Percentiles rank a stretch among this genome's conserved stretches.
Conservation (phyloP, 2,113 vertebrate genomes). For the Sitta europaea region DNA sequence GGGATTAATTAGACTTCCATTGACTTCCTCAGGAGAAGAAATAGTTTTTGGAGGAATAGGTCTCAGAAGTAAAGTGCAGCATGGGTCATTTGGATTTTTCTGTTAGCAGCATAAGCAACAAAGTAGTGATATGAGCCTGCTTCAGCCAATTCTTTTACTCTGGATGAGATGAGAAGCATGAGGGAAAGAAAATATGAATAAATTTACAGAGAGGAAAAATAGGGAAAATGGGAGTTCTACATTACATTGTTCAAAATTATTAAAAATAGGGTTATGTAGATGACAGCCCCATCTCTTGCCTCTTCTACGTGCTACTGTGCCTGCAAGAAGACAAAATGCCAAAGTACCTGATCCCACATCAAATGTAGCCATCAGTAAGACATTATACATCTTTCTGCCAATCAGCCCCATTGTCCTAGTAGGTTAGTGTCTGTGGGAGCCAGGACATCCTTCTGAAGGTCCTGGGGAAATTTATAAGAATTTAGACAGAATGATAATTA, state of each 20-base stretch:
- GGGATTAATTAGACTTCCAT: slow-evolving; percentile 17
- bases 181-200: not conserved
- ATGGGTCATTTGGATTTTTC: not conserved
- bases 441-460: too few species aligned
- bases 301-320: not conserved
- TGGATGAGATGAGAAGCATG: accelerated
- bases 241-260: not conserved
- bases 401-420: not conserved
- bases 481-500: too few species aligned
- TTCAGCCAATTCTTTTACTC: not conserved
- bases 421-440: not conserved
- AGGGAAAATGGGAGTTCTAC: not conserved
- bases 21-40: slow-evolving; percentile 25
- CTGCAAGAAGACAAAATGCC: not conserved
- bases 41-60: not conserved
- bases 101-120: not conserved
- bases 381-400: not conserved
- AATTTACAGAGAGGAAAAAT: not conserved
- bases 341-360: not conserved
- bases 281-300: not conserved
- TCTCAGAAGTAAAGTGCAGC: not conserved
- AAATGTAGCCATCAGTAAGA: accelerated
- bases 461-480: too few species aligned
- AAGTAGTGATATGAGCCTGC: not conserved
- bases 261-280: not conserved